Evolutionary conservation across 1,140 invertebrate species (phyloP), one percentile per base, ranked within the genome.

Genomic region (Rhyacophila brunnea): DNA sequence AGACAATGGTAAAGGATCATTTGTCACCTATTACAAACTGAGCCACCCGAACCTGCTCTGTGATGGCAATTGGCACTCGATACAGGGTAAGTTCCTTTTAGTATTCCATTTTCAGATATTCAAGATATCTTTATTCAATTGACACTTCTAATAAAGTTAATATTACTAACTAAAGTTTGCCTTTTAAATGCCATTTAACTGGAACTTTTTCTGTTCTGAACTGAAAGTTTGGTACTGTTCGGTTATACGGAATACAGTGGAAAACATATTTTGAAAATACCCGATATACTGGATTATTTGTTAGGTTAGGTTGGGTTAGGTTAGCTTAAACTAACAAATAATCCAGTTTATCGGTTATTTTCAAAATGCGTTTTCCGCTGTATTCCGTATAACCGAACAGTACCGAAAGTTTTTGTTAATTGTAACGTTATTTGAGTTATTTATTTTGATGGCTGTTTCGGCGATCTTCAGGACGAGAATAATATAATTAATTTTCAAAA

Each of bases 51-150:
- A 88, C 70, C 83, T 84, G 20, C 81, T 94, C 19, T 98, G 96
- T 71, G 93, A 99, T 79, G 95, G 96, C 28, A 80, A 92, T 20
- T 98, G 95, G 94, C 95, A 98, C 70, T 87, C 79, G 11, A 90
- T 97, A 66, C 80, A 87, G 81, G 90, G 92, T 95, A 72, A 75
- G 70, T 63, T 63, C n/a, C n/a, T n/a, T n/a, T n/a, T n/a, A n/a
- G n/a, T n/a, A n/a, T n/a, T n/a, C n/a, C n/a, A n/a, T n/a, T n/a
- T n/a, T n/a, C n/a, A n/a, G n/a, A n/a, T n/a, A n/a, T 19, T 47
- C 32, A 46, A 47, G n/a, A 17, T 45, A 17, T 17, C 17, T 45
- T 17, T 45, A 2, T 6, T 45, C 5, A 2, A 15, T 45, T 18
- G 2, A 6, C n/a, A 4, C n/a, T 18, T 17, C 43, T 10, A 2